A percentile compares a stretch with the other conserved stretches of the same genome.
phyloP scores from a whole-genome alignment of 2,113 vertebrate species.

The Acanthochromis polyacanthus region DNA sequence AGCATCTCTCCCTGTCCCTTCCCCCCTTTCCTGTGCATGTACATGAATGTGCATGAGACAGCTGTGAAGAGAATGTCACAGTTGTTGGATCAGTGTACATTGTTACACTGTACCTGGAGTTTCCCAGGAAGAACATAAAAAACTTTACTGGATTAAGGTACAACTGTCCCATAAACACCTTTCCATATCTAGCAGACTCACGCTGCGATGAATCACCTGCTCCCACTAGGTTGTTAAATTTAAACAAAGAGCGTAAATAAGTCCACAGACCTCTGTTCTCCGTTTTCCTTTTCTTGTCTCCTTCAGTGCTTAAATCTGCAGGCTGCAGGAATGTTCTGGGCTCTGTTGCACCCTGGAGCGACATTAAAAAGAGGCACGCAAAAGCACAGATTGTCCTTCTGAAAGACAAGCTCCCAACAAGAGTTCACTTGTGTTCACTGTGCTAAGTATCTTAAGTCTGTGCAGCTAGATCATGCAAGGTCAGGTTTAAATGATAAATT shows the following conservation, averaged over 20 bases:
- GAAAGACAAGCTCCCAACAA: conserved; percentile 23
- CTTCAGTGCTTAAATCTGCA: conserved; percentile 30
- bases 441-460: conserved; percentile 33
- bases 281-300: conserved; percentile 12
- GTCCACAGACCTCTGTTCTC: background rate
- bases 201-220: conserved; percentile 31
- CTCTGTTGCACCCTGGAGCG: conserved; percentile 54
- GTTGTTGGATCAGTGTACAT: no score
- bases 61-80: no score
- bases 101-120: background rate
- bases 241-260: background rate
- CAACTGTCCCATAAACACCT: conserved; percentile 32
- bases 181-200: conserved; percentile 15
- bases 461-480: conserved; percentile 8
- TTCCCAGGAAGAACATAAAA: conserved; percentile 33
- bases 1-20: no score
- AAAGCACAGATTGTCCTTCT: conserved; percentile 41
- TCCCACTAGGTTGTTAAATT: background rate
- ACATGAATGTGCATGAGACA: no score
- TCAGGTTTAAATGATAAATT: conserved; percentile 34
- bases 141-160: conserved; percentile 27
- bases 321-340: conserved; percentile 66
- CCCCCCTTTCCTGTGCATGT: no score
- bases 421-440: conserved; percentile 33
- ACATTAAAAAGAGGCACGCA: conserved; percentile 46